Evolutionary conservation across 2,113 vertebrate genomes (phyloP), one percentile per base, ranked within the genome.

Genomic region (Cyanocitta stelleri): DNA sequence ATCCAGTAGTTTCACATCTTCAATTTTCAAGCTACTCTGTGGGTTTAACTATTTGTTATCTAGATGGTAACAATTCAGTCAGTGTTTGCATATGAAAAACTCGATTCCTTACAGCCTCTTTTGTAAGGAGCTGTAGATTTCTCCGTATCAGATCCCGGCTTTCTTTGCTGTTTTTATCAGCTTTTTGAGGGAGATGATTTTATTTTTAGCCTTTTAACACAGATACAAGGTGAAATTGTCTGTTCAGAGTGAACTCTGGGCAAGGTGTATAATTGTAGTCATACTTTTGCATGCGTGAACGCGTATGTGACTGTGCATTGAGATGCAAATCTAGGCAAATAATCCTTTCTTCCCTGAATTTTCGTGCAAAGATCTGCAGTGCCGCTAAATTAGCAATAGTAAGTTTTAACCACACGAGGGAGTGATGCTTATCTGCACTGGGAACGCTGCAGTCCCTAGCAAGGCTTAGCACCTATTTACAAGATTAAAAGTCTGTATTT

Each of bases 351-450:
- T 46, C 21, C 13, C 11, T 21, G 15, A 48, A 66, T 77, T 91
- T 66, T 39, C 67, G 4, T 13, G 11, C 16, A 22, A 71, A 79
- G 29, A 22, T 35, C 33, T n/a, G 14, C 44, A 43, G 32, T 33
- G 8, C 18, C 4, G 3, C 35, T 63, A 5, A 37, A 27, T 52
- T 56, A 21, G 90, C 88, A 71, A 4, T 27, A 54, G 37, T 68
- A 54, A 18, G 32, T 23, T 89, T 55, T 66, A 73, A 73, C 94
- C 95, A 96, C 90, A 32, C 67, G 97, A 96, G 96, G 97, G 95
- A 72, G 95, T 8, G 43, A 63, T 33, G 66, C 71, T 91, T 93
- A 56, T 6, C 71, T 39, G 52, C 51, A 0, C 33, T 12, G 37
- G 46, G 41, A 56, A 27, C 13, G 1, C 16, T 16, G 29, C 72